phyloP scores from a whole-genome alignment of 2,113 vertebrate species.

The Nycticorax nycticorax region DNA sequence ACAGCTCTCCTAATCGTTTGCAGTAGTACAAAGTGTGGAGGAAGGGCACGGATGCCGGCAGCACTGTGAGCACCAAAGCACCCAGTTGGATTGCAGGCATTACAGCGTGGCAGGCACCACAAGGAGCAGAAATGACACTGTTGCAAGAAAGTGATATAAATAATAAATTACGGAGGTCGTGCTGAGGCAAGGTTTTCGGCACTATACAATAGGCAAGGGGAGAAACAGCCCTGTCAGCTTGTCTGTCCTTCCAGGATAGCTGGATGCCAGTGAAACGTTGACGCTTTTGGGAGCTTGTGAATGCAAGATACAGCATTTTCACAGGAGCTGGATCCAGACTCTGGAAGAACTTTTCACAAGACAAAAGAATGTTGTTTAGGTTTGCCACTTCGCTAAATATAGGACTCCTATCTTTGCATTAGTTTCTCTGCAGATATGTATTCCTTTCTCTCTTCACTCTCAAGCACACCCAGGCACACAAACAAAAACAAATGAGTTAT shows the following conservation, averaged over 20 bases:
- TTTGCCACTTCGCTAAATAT: slow-evolving; percentile 24
- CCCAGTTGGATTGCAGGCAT: rapidly evolving
- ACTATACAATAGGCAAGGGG: not conserved
- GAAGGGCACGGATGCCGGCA: not conserved
- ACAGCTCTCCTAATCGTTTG: not conserved
- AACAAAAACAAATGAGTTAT: slow-evolving; percentile 43
- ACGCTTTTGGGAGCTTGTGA: not conserved
- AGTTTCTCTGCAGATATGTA: not conserved
- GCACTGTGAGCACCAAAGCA: not conserved
- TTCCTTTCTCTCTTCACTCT: slow-evolving; percentile 1
- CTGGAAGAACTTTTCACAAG: slow-evolving; percentile 13
- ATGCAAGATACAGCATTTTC: not conserved
- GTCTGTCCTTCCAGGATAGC: not conserved
- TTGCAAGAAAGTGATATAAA: not conserved
- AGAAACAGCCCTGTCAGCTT: not conserved
- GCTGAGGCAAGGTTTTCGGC: not conserved
- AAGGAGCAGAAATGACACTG: not conserved
- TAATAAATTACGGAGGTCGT: not conserved
- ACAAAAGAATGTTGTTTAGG: slow-evolving; percentile 42
- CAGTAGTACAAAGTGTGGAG: rapidly evolving
- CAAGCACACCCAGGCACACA: slow-evolving; percentile 26
- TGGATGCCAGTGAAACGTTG: not conserved
- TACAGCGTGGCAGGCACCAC: not conserved
- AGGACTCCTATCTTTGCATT: not conserved
- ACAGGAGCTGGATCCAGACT: not conserved